Conservation (phyloP, 2,113 vertebrate species). For the Salvator merianae region DNA sequence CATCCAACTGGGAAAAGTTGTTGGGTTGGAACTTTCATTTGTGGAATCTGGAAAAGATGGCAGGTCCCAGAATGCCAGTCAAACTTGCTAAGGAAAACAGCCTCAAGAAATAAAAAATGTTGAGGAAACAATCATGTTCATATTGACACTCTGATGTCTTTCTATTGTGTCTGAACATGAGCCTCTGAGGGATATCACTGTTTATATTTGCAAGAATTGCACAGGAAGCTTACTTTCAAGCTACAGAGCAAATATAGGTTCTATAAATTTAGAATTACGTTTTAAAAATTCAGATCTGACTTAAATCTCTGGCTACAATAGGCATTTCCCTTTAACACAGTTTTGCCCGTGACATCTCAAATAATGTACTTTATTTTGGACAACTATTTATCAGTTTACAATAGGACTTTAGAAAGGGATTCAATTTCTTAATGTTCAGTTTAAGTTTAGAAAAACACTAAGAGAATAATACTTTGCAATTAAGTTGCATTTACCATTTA, state of each 20-base stretch:
- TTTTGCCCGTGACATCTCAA: not conserved
- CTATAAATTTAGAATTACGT: not conserved
- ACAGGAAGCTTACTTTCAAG: not conserved
- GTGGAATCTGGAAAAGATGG: constrained; percentile 54
- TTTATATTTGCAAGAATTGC: not conserved
- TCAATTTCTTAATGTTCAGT: too few species aligned
- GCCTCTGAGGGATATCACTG: not conserved
- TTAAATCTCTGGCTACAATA: too few species aligned
- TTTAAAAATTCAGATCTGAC: not conserved
- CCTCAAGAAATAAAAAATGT: constrained; percentile 29
- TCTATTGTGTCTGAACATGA: constrained; percentile 5
- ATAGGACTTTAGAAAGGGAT: too few species aligned
- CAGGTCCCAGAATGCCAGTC: constrained; percentile 18
- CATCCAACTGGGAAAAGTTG: not conserved
- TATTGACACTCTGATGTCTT: constrained; percentile 15
- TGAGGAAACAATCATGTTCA: constrained; percentile 40
- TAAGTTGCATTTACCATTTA: too few species aligned
- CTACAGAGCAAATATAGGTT: not conserved
- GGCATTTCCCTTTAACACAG: not conserved
- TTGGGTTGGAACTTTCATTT: constrained; percentile 1
- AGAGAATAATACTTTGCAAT: too few species aligned
- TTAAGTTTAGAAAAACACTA: too few species aligned
- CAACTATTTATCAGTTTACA: not conserved
- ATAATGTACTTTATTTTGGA: not conserved
- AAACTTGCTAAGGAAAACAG: constrained; percentile 54